Conservation (phyloP, 2,797 vertebrate genomes). For the Sarcophilus harrisii region DNA sequence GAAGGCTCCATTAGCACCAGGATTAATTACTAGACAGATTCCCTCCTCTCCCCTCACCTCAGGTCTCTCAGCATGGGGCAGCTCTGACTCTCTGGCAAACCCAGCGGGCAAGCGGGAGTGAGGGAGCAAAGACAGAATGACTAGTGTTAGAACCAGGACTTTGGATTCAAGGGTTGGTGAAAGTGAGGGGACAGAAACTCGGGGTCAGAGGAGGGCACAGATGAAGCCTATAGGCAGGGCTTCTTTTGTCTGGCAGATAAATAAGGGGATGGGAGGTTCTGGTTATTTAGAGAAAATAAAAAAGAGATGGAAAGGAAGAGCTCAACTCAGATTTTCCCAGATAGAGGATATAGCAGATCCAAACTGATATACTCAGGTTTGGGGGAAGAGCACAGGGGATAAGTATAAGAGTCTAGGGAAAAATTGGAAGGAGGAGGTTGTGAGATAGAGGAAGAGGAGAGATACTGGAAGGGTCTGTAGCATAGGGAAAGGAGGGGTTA, state of each 20-base stretch:
- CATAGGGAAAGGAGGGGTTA: neutral
- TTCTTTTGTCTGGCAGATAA: neutral
- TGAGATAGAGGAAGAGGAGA: neutral
- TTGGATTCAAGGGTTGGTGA: neutral
- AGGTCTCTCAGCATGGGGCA: constrained; percentile 13
- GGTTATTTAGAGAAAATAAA: neutral
- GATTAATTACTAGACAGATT: constrained; percentile 81
- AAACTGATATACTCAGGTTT: neutral
- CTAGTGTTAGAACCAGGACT: neutral
- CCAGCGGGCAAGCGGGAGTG: neutral
- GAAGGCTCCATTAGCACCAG: constrained; percentile 82
- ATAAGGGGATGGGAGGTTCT: neutral
- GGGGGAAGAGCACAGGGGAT: neutral
- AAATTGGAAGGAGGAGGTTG: neutral
- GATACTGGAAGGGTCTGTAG: neutral
- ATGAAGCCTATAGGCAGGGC: neutral
- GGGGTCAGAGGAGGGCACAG: neutral
- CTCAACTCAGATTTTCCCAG: neutral
- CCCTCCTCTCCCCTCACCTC: constrained; percentile 32
- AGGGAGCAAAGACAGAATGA: neutral
- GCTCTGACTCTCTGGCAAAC: neutral
- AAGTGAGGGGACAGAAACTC: neutral
- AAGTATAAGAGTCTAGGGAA: neutral
- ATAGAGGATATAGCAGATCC: neutral
- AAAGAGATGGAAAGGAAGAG: neutral